phyloP scores from a whole-genome alignment of 2,888 invertebrate genomes.

The Crepidodera aurea region DNA sequence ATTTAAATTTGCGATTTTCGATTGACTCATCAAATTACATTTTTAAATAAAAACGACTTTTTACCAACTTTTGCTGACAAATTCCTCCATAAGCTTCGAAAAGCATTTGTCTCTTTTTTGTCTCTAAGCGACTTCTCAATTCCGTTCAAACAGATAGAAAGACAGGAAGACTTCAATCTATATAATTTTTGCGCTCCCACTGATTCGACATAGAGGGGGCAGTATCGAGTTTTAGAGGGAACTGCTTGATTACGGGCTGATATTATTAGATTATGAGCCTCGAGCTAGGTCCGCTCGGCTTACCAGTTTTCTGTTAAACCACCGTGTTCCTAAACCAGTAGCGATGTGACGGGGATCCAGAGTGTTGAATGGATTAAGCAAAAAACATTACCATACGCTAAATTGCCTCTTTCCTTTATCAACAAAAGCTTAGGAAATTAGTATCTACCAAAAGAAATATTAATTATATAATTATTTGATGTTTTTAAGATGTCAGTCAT shows the following conservation, averaged over 20 bases:
- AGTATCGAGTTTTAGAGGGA: conserved; percentile 32
- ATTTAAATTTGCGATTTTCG: too few species aligned
- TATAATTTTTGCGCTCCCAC: conserved; percentile 14
- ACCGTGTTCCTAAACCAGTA: conserved; percentile 31
- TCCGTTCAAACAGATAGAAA: not conserved
- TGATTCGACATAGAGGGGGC: conserved; percentile 18
- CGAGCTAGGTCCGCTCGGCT: conserved; percentile 44
- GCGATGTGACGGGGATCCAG: conserved; percentile 26
- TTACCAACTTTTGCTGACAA: too few species aligned
- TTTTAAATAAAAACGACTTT: too few species aligned
- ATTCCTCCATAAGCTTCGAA: too few species aligned
- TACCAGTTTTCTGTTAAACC: conserved; percentile 44
- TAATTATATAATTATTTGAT: too few species aligned
- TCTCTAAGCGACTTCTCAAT: too few species aligned
- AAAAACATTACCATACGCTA: conserved; percentile 30
- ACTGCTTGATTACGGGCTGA: conserved; percentile 56
- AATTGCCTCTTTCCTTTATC: conserved; percentile 24
- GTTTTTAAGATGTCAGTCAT: too few species aligned
- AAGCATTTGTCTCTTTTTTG: too few species aligned
- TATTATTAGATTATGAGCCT: conserved; percentile 57
- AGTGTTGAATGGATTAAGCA: conserved; percentile 24
- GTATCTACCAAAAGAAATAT: not conserved
- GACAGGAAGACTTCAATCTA: not conserved
- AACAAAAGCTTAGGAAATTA: conserved; percentile 15
- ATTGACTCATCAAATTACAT: too few species aligned